Percentiles rank a stretch among this genome's conserved stretches.
Conservation (phyloP, 1,140 invertebrate genomes). For the Pemphigus obesinymphae region DNA sequence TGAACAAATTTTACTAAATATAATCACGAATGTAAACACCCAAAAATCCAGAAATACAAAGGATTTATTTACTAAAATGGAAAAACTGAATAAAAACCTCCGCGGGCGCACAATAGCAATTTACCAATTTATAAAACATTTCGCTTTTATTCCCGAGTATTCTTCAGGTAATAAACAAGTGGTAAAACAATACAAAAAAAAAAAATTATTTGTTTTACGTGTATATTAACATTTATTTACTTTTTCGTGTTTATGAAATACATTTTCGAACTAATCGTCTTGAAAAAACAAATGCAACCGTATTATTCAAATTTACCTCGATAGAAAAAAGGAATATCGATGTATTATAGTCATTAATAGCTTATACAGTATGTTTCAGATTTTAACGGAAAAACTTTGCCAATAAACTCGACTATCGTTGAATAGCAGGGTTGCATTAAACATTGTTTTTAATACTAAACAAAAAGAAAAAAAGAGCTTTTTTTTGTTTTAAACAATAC, state of each 20-base stretch:
- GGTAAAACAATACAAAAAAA: background rate
- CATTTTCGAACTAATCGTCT: background rate
- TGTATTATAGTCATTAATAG: too few relatives aligned
- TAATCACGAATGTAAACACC: background rate
- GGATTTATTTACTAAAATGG: background rate
- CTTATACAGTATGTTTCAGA: too few relatives aligned
- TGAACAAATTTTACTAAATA: background rate
- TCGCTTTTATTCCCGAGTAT: background rate
- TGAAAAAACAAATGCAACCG: background rate
- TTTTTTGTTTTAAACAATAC: too few relatives aligned
- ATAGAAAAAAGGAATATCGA: too few relatives aligned
- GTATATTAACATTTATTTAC: background rate
- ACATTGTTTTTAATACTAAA: too few relatives aligned
- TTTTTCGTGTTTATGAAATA: background rate
- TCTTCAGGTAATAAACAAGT: background rate
- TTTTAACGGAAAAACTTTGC: too few relatives aligned
- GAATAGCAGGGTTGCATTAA: too few relatives aligned
- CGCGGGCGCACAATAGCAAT: conserved; percentile 3
- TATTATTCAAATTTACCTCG: background rate
- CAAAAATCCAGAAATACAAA: background rate
- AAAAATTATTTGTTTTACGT: background rate
- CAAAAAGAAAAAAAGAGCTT: too few relatives aligned
- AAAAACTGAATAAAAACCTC: conserved; percentile 2
- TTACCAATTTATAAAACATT: conserved; percentile 3
- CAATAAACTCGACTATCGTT: too few relatives aligned